A percentile compares a stretch with the other conserved stretches of the same genome.
Evolutionary conservation across 2,797 vertebrate species (phyloP).

Genomic region (Crypturellus tataupa): DNA sequence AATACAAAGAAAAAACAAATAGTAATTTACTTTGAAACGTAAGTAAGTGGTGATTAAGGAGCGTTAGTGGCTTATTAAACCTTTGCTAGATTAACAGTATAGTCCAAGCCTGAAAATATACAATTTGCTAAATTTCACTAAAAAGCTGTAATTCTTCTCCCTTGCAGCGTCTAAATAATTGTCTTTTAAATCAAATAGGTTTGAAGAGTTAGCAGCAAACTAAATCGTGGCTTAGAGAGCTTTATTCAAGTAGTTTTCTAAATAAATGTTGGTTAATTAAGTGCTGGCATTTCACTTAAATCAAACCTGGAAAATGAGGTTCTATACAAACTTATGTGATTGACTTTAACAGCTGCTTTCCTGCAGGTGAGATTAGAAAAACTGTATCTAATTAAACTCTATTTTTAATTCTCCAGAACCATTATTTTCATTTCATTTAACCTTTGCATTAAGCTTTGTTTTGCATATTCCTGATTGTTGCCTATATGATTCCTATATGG

Average conservation of each 20-base stretch:
- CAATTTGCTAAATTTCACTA: not conserved
- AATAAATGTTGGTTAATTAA: constrained; percentile 4
- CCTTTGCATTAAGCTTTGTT: not conserved
- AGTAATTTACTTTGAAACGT: not conserved
- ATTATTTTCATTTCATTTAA: constrained; percentile 1
- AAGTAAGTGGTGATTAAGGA: not conserved
- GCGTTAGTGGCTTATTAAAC: not conserved
- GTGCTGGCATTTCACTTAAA: constrained; percentile 11
- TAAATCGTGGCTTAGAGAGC: not conserved
- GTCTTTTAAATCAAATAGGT: not conserved
- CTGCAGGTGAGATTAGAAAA: constrained; percentile 2
- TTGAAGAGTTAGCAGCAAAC: constrained; percentile 1
- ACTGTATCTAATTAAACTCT: constrained; percentile 16
- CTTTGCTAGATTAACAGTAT: not conserved
- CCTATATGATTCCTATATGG: not conserved
- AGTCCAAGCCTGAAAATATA: not conserved
- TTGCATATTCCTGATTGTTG: not conserved
- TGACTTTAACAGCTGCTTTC: constrained; percentile 30
- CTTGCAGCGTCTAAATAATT: not conserved
- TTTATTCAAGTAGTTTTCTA: constrained; percentile 19
- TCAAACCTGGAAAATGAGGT: constrained; percentile 24
- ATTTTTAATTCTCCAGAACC: constrained; percentile 1
- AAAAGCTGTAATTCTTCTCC: not conserved
- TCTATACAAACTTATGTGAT: not conserved
- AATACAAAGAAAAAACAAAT: not conserved